Evolutionary conservation across 2,888 invertebrate genomes (phyloP).

Genomic region (Bugula neritina): DNA sequence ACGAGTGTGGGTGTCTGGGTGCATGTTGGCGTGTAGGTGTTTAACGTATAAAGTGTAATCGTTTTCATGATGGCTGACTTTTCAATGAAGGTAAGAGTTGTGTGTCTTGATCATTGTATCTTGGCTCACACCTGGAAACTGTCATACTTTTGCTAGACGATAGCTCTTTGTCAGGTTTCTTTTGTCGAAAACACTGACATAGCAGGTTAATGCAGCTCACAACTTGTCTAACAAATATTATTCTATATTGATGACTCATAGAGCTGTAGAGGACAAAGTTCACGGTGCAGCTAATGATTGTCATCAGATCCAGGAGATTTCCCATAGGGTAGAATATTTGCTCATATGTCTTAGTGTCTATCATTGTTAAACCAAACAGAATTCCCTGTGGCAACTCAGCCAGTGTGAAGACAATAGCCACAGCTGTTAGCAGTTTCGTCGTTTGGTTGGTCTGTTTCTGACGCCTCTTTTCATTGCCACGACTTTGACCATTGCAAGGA

Average conservation of each 20-base stretch:
- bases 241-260: constrained; percentile 64
- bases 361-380: constrained; percentile 68
- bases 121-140: too few species aligned
- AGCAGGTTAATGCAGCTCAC: too few species aligned
- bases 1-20: too few species aligned
- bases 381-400: constrained; percentile 80
- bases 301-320: constrained; percentile 82
- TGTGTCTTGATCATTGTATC: too few species aligned
- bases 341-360: constrained; percentile 65
- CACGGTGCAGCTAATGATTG: constrained; percentile 81
- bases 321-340: constrained; percentile 59
- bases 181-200: too few species aligned
- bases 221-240: neutral
- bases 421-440: constrained; percentile 79
- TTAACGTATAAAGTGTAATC: too few species aligned
- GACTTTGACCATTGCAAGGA: neutral
- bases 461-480: neutral
- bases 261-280: constrained; percentile 89
- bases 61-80: too few species aligned
- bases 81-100: too few species aligned
- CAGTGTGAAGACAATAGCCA: constrained; percentile 77
- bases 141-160: too few species aligned
- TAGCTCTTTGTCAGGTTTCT: too few species aligned
- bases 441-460: constrained; percentile 62
- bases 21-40: too few species aligned